Evolutionary conservation across 2,888 invertebrate species (phyloP), one percentile per base, ranked within the genome.

Genomic region (Tenthredo notha): DNA sequence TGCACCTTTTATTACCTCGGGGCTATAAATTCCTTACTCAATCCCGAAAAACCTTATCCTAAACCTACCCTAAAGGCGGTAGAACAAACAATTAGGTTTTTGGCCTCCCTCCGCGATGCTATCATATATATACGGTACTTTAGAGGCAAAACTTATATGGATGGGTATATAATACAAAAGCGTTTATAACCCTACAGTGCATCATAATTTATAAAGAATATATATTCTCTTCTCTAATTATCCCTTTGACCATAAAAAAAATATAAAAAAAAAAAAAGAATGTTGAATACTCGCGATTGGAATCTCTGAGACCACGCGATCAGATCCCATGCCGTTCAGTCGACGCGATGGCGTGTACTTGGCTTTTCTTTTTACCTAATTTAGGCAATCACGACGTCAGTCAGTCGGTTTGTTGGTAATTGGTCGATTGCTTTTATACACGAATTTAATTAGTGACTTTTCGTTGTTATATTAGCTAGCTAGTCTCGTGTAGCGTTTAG

Each of bases 361-460:
- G 2, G 54, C 54, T 54, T 5, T 54, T 54, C n/a, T 54, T 29
- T 74, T 12, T 74, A 3, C 72, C 72, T 43, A 74, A 74, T 74
- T 43, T 74, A 43, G 72, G 10, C 3, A 74, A 74, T 74, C 72
- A 74, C 37, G 43, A 43, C 72, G 72, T 74, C 10, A 74, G 18
- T 18, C 61, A 61, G 61, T 74, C 43, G 43, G 21, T 74, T 74
- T 21, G 72, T 10, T 74, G 72, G n/a, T 74, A 74, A 74, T 74
- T 74, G 72, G 72, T 21, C 72, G 37, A 74, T 74, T 74, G 43
- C 43, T 9, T 25, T 21, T n/a, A 74, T 40, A 74, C 43, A 74
- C 43, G 43, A 40, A 74, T 74, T 74, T 74, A 74, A 74, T 74
- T 74, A 43, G 72, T 21, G n/a, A 74, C 43, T n/a, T 74, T 43